Evolutionary conservation across 2,797 vertebrate species (phyloP), one percentile per base, ranked within the genome.

Genomic region (Melanotaenia boesemani): DNA sequence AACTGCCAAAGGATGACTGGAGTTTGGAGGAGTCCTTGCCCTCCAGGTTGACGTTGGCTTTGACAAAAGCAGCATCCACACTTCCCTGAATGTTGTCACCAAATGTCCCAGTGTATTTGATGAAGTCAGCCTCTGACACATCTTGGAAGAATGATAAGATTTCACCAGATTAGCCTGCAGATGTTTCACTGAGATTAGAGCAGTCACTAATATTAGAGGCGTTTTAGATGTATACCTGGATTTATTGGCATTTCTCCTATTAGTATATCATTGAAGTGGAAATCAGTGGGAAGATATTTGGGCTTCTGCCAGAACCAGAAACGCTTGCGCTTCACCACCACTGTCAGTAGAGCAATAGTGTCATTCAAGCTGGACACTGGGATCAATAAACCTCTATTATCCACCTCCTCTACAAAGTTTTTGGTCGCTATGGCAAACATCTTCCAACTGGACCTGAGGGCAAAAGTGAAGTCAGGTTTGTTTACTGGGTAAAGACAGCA

Each of bases 381-480:
- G 66, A 98, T 95, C 88, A 99, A 87, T 16, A 92, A 60, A 12
- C 97, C 97, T 5, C 92, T 94, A 0, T 66, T 56, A 56, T 96
- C 97, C 61, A 97, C 95, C 86, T 98, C 95, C 84, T 92, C 94
- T 81, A 98, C 95, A 2, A 99, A 96, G 89, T 94, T 98, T 69
- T 86, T 96, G 6, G 97, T 96, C 50, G 97, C 97, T 82, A 95
- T 95, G 75, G 96, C 95, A 89, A 99, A 99, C 98, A 99, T 99
- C 65, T 86, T 85, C 6, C n/a, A 30, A 10, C 57, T 75, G 82
- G 34, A 37, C 28, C 72, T 78, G 48, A 59, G 6, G 20, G 2
- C 0, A 63, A 77, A 0, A 32, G 37, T n/a, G 15, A 46, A 74
- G 41, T 1, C 15, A 32, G 15, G 24, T 58, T 44, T 39, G n/a